phyloP scores from a whole-genome alignment of 1,140 invertebrate species.

The Ceratosolen fusciceps region DNA sequence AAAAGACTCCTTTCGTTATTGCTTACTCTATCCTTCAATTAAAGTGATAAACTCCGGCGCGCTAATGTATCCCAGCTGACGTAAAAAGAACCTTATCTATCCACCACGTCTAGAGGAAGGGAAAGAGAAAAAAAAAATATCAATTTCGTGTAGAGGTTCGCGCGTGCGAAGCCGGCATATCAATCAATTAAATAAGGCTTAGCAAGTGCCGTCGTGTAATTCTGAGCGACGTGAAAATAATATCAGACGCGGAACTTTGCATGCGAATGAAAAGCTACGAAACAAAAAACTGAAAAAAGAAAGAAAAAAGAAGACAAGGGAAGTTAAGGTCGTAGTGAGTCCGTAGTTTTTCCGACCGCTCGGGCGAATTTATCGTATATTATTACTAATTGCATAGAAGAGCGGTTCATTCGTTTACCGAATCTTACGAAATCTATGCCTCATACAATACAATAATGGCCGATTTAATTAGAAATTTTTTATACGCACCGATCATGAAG shows the following conservation, averaged over 20 bases:
- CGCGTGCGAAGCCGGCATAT: background rate
- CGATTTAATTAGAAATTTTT: no score
- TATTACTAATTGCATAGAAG: no score
- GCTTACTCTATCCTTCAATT: slow-evolving; percentile 5
- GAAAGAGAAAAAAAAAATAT: slow-evolving; percentile 32
- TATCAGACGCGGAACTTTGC: background rate
- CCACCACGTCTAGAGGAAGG: background rate
- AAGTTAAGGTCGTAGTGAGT: no score
- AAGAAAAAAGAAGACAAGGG: no score
- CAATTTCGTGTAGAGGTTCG: background rate
- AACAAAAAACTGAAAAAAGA: no score
- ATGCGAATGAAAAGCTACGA: background rate
- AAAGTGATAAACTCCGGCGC: background rate
- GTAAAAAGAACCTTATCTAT: slow-evolving; percentile 18
- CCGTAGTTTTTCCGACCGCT: no score
- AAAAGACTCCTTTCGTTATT: background rate
- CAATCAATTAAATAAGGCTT: slow-evolving; percentile 31
- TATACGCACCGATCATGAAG: no score
- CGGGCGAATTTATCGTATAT: no score
- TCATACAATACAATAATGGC: no score
- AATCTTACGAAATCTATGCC: no score
- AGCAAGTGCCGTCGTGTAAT: slow-evolving; percentile 14
- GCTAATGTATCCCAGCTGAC: background rate
- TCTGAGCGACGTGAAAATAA: slow-evolving; percentile 23
- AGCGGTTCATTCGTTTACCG: no score